Conservation (phyloP, 2,113 vertebrate species). For the Nothobranchius furzeri region DNA sequence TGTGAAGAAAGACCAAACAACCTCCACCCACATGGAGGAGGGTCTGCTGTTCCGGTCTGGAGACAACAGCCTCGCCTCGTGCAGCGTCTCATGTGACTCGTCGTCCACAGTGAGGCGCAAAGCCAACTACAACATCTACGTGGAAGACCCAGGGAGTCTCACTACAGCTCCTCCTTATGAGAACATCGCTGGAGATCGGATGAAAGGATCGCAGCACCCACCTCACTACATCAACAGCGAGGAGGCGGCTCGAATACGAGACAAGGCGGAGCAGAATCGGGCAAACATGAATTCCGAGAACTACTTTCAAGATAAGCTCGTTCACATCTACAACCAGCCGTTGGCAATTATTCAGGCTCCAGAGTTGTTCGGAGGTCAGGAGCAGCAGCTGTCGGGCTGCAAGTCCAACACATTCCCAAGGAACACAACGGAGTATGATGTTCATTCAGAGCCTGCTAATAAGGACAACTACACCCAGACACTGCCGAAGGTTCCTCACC, state of each 20-base stretch:
- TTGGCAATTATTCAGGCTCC: slow-evolving; percentile 87
- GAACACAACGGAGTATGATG: slow-evolving; percentile 80
- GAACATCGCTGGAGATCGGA: slow-evolving; percentile 62
- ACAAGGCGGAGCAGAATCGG: slow-evolving; percentile 76
- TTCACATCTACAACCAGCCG: slow-evolving; percentile 89
- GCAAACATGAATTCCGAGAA: slow-evolving; percentile 76
- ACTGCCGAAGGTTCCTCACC: slow-evolving; percentile 84
- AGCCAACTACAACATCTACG: slow-evolving; percentile 90
- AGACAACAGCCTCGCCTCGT: slow-evolving; percentile 80
- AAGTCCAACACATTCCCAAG: slow-evolving; percentile 91
- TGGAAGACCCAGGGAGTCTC: slow-evolving; percentile 83
- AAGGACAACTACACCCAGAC: slow-evolving; percentile 88
- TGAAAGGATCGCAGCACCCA: slow-evolving; percentile 63
- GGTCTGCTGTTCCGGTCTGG: slow-evolving; percentile 80
- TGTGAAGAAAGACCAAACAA: slow-evolving; percentile 93
- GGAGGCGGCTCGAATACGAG: slow-evolving; percentile 70
- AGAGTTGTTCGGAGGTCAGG: slow-evolving; percentile 84
- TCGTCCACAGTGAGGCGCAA: slow-evolving; percentile 80
- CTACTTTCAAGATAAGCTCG: slow-evolving; percentile 85
- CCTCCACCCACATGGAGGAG: slow-evolving; percentile 90
- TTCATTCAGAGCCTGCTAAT: slow-evolving; percentile 77
- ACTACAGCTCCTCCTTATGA: slow-evolving; percentile 61
- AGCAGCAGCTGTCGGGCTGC: slow-evolving; percentile 79
- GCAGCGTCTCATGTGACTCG: slow-evolving; percentile 77
- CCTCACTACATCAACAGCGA: slow-evolving; percentile 77